Evolutionary conservation across 35 echinoderm and acorn worm genomes (phyloP).

Genomic region (Eucidaris tribuloides): DNA sequence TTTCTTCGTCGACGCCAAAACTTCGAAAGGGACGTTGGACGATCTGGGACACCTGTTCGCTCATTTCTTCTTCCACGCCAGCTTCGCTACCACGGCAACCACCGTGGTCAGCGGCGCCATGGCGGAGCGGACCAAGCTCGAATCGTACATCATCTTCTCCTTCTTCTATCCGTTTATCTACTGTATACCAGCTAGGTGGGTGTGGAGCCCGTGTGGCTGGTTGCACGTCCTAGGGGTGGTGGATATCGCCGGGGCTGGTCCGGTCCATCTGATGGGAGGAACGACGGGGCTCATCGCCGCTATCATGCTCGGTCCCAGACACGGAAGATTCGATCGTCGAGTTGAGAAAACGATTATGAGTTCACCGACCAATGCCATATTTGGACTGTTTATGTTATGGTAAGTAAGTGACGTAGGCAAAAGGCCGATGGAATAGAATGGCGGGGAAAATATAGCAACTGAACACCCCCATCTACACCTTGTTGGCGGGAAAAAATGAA

Average conservation of each 20-base stretch:
- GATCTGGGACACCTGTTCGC: conserved; percentile 73
- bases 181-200: conserved; percentile 81
- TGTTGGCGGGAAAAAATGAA: too few relatives aligned
- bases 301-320: conserved; percentile 81
- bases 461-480: too few relatives aligned
- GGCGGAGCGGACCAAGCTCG: conserved; percentile 92
- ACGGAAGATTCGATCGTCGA: conserved; percentile 64
- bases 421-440: neutral
- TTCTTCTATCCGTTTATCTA: conserved; percentile 96
- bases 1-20: conserved; percentile 90
- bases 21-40: neutral
- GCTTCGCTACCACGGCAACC: conserved; percentile 93
- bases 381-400: conserved; percentile 99
- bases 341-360: conserved; percentile 33
- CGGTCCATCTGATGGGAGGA: conserved; percentile 91
- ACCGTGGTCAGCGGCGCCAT: conserved; percentile 91
- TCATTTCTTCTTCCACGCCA: conserved; percentile 93
- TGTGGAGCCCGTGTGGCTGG: conserved; percentile 86
- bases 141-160: conserved; percentile 89
- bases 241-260: conserved; percentile 81
- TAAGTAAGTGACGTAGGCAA: conserved; percentile 31
- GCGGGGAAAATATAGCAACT: neutral
- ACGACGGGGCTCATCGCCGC: conserved; percentile 88
- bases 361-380: conserved; percentile 78
- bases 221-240: conserved; percentile 57